A percentile compares a stretch with the other conserved stretches of the same genome.
Conservation (phyloP, 2,113 vertebrate species). For the Fulmarus glacialis region DNA sequence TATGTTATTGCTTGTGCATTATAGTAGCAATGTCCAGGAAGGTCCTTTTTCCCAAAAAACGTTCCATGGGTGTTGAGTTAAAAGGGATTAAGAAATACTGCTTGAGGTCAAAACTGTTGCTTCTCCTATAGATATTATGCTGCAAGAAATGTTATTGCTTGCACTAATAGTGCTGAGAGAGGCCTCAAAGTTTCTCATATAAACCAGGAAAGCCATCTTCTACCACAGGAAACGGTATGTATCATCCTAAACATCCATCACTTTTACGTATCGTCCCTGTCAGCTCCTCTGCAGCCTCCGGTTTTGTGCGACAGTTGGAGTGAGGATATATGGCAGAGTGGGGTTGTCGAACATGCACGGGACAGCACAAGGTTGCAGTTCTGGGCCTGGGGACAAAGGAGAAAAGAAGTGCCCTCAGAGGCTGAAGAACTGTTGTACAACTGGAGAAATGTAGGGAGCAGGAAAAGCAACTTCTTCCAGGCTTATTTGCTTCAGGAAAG, state of each 20-base stretch:
- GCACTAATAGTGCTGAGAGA: background rate
- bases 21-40: background rate
- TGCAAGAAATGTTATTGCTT: background rate
- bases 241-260: background rate
- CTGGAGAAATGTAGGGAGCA: background rate
- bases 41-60: background rate
- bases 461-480: background rate
- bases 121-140: background rate
- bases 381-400: background rate
- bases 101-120: background rate
- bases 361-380: background rate
- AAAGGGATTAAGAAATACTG: background rate
- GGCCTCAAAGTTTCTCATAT: background rate
- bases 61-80: background rate
- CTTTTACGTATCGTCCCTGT: background rate
- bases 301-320: background rate
- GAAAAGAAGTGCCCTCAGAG: background rate
- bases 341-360: background rate
- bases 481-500: background rate
- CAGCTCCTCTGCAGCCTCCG: background rate
- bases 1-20: background rate
- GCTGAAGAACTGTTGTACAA: background rate
- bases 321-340: background rate
- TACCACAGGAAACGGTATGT: background rate
- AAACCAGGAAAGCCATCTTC: background rate